phyloP scores from a whole-genome alignment of 2,113 vertebrate species.

The Festucalex cinctus region DNA sequence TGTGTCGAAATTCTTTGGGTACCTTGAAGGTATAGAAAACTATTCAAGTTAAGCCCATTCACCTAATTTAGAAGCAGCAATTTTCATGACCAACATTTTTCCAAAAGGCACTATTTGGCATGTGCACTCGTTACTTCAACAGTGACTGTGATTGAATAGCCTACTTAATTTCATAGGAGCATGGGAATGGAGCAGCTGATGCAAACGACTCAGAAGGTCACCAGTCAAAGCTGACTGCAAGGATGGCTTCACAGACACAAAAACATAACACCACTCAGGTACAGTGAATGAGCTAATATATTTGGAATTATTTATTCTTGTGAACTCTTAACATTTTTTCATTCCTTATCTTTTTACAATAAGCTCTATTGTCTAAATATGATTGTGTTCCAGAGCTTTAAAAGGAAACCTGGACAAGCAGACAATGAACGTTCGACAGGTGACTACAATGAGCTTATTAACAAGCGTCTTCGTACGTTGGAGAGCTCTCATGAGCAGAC shows the following conservation, averaged over 20 bases:
- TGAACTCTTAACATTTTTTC: not conserved
- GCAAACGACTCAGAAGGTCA: slow-evolving; percentile 92
- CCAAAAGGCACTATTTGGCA: too few relatives aligned
- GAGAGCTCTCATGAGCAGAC: slow-evolving; percentile 64
- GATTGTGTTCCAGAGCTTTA: slow-evolving; percentile 80
- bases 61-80: too few relatives aligned
- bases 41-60: too few relatives aligned
- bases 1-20: too few relatives aligned
- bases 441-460: slow-evolving; percentile 79
- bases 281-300: not conserved
- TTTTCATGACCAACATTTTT: too few relatives aligned
- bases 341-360: not conserved
- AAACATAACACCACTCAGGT: slow-evolving; percentile 86
- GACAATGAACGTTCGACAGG: slow-evolving; percentile 86
- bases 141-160: not conserved
- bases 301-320: not conserved
- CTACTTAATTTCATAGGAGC: slow-evolving; percentile 71
- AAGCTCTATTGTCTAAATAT: not conserved
- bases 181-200: slow-evolving; percentile 85
- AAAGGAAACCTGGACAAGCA: slow-evolving; percentile 88
- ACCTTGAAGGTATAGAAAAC: too few relatives aligned
- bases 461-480: slow-evolving; percentile 84
- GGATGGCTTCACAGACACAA: slow-evolving; percentile 79
- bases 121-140: too few relatives aligned
- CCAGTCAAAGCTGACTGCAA: slow-evolving; percentile 82